Percentiles rank a stretch among this genome's conserved stretches.
phyloP scores from a whole-genome alignment of 2,888 invertebrate species.

The Drosophila hamatofila region DNA sequence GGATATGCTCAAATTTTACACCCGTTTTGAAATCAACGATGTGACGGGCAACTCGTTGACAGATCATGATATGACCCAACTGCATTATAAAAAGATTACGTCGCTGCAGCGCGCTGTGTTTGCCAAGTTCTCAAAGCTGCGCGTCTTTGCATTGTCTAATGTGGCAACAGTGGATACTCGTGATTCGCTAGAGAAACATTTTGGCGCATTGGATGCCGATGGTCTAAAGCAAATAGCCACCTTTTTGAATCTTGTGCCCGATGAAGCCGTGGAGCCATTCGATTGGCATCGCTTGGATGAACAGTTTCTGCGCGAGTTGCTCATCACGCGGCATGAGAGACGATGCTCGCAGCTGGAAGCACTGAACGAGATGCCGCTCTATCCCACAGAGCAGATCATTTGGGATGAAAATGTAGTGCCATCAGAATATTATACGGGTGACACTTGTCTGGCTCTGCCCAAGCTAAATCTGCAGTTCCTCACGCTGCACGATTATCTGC shows the following conservation, averaged over 20 bases:
- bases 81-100: constrained; percentile 97
- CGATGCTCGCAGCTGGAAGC: constrained; percentile 96
- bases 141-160: constrained; percentile 95
- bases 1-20: constrained; percentile 98
- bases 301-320: constrained; percentile 92
- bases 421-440: constrained; percentile 98
- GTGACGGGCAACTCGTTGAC: constrained; percentile 97
- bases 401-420: constrained; percentile 99
- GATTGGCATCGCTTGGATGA: constrained; percentile 92
- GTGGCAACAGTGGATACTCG: constrained; percentile 98
- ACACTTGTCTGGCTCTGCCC: constrained; percentile 97
- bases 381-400: constrained; percentile 98
- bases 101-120: constrained; percentile 97
- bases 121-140: constrained; percentile 94
- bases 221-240: constrained; percentile 94
- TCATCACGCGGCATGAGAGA: constrained; percentile 94
- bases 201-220: constrained; percentile 89
- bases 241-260: constrained; percentile 94
- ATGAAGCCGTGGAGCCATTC: constrained; percentile 88
- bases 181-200: constrained; percentile 91
- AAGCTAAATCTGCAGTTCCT: constrained; percentile 99
- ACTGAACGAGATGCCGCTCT: constrained; percentile 98
- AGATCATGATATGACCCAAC: constrained; percentile 96
- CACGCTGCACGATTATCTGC: constrained; percentile 98
- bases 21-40: constrained; percentile 98